Evolutionary conservation across 2,113 vertebrate species (phyloP).

Genomic region (Oenanthe oenanthe): DNA sequence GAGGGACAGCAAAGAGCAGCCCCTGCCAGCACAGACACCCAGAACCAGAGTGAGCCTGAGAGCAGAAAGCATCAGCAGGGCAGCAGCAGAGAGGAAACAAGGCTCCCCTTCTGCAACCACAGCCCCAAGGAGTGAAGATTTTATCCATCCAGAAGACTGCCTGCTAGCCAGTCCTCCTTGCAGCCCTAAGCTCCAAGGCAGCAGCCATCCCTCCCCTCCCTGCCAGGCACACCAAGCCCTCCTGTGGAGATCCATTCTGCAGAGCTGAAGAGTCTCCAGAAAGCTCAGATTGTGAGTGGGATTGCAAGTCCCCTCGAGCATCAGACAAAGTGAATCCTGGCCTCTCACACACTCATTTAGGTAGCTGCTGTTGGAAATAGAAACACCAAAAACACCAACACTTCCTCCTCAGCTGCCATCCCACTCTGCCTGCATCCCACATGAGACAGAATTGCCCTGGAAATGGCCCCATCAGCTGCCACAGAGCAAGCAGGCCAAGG

Average conservation of each 20-base stretch:
- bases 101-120: not conserved
- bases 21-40: not conserved
- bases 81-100: not conserved
- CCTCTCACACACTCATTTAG: not conserved
- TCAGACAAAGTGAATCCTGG: not conserved
- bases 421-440: not conserved
- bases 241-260: not conserved
- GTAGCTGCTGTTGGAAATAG: not conserved
- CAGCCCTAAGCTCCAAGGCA: not conserved
- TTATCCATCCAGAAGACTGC: not conserved
- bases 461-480: not conserved
- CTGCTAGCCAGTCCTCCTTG: not conserved
- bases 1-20: not conserved
- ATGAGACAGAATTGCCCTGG: not conserved
- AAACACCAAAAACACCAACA: conserved; percentile 5
- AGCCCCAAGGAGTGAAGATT: not conserved
- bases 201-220: not conserved
- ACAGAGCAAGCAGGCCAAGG: not conserved
- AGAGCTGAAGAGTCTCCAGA: not conserved
- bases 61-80: not conserved
- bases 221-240: not conserved
- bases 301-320: not conserved
- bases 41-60: not conserved
- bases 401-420: not conserved
- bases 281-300: not conserved